Evolutionary conservation across 2,888 invertebrate species (phyloP), one percentile per base, ranked within the genome.

Genomic region (Diachrysia chrysitis): DNA sequence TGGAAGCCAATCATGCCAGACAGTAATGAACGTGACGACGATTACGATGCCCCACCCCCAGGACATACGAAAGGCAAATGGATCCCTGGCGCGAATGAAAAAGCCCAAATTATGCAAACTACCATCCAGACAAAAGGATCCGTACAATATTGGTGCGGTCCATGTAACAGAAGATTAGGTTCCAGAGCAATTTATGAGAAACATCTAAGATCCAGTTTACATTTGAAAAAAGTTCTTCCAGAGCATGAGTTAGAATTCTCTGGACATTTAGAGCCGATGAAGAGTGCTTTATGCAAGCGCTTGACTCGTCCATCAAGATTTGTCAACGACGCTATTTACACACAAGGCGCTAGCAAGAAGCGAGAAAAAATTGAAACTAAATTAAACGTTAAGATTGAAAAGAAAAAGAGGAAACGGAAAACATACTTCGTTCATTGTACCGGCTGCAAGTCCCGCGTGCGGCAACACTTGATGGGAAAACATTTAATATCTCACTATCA

Each of bases 401-500:
- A 88, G 58, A 94, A 93, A 71, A 96, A 95, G 82, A 91, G 96
- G 48, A 95, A 95, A 48, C 94, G 97, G 12, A 96, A 95, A 60
- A 95, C 96, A 61, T 95, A 95, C 67, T 96, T 96, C 66, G 93
- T 97, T 0, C 96, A 96, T 78, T 98, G 98, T 87, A 96, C 96
- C 60, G 97, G 97, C 56, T 98, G 98, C 84, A 96, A 96, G 66
- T 96, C 97, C 35, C 96, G 96, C 73, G 97, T 98, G 53, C 96
- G 96, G 67, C 95, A 96, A 7, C 96, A 96, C 82, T 92, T 97
- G 75, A 97, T 98, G 93, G 98, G 98, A 48, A 98, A 98, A 87
- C 98, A 98, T 92, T 95, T 99, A 69, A 97, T 98, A 81, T 98
- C 98, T 0, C 97, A 97, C 87, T 98, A 97, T 88, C 98, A 98